Base-by-base conservation (phyloP, 2,113 vertebrate species). In the Clarias macrocephalus region DNA sequence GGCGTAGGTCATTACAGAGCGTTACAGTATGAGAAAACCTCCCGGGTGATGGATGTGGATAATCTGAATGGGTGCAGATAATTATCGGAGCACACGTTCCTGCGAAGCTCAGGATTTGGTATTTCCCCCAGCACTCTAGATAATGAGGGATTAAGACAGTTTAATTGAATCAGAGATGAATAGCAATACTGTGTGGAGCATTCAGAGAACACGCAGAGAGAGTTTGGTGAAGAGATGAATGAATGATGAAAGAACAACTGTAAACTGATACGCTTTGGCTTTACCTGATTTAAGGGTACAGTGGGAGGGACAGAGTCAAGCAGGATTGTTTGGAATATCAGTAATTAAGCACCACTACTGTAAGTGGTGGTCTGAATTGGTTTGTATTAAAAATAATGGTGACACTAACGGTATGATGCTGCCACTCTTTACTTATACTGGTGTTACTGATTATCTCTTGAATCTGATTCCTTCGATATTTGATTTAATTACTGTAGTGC, bases 101-200 rank as follows among this genome's bases (percentile, higher is more conserved):
- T 1, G 12, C 57, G 37, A 81, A 81, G 57, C 56, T 81, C 57
- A 33, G 80, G 30, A 65, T 82, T 28, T 80, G 16, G 28, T 80
- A 80, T 80, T 80, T 80, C 77, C 54, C 18, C 21, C n/a, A 59
- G 77, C 77, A 80, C 56, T 59, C 8, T 80, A 21, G 52, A 80
- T 80, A 80, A 80, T 80, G 77, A 59, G 8, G 54, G 54, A 33
- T 80, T 80, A 33, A 57, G 77, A 33, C 77, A 10, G 54, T 80
- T 80, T 57, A 80, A 33, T 80, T 57, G 28, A 59, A 57, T 56
- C 75, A 28, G 52, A n/a, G 15, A 77, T 56, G 75, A 56, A 56
- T 56, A 28, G 4, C 75, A 56, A 28, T 77, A 3, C 28, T 77
- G 54, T 77, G 48, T 56, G 16, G 13, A 28, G 48, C 52, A 10